phyloP scores from a whole-genome alignment of 2,113 vertebrate genomes.

The Talpa occidentalis region DNA sequence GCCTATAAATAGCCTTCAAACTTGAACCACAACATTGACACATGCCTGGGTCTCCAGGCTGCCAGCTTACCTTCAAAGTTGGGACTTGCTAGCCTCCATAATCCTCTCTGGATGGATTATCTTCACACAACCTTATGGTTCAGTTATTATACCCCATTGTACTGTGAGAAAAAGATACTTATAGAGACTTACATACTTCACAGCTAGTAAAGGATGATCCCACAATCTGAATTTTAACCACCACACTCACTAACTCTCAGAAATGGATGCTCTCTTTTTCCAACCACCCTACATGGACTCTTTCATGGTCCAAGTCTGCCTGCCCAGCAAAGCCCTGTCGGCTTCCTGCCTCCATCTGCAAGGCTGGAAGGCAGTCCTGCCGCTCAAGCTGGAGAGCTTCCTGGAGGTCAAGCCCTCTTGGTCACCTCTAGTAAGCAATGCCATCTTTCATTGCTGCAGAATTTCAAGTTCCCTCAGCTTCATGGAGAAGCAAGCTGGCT shows the following conservation, averaged over 20 bases:
- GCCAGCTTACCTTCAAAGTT: background rate
- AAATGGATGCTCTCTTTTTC: background rate
- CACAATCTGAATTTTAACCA: background rate
- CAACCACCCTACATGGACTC: too few relatives aligned
- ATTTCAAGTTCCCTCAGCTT: background rate
- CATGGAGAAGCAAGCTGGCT: background rate
- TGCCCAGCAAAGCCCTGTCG: background rate
- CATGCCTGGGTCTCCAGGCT: background rate
- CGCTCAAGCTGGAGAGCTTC: background rate
- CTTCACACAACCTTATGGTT: background rate
- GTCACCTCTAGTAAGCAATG: background rate
- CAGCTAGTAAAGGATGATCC: background rate
- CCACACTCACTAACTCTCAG: background rate
- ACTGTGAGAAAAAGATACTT: background rate
- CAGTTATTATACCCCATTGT: background rate
- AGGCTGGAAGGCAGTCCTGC: background rate
- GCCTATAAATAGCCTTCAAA: background rate
- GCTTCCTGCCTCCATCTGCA: background rate
- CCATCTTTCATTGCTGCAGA: background rate
- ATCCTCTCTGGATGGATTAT: background rate
- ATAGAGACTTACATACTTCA: background rate
- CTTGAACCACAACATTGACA: background rate
- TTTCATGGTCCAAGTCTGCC: background rate
- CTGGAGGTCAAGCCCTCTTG: background rate
- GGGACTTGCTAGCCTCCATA: background rate